Conservation (phyloP, 2,113 vertebrate genomes). For the Uria aalge region DNA sequence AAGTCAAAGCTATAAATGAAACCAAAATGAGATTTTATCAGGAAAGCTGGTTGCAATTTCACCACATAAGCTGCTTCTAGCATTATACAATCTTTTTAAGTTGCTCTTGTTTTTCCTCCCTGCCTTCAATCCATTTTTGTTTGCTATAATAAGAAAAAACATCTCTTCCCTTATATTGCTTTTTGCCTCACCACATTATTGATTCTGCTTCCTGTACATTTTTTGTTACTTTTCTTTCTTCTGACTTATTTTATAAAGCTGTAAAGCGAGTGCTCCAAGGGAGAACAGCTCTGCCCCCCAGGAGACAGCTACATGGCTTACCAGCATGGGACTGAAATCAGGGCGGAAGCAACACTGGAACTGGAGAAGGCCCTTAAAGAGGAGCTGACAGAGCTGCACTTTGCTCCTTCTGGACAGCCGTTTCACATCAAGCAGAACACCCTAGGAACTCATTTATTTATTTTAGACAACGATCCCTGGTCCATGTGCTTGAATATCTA, state of each 20-base stretch:
- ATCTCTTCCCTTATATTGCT: neutral
- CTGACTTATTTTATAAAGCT: neutral
- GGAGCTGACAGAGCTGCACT: neutral
- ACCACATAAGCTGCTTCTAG: neutral
- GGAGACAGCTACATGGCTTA: neutral
- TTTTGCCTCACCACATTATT: constrained; percentile 3
- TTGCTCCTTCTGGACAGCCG: neutral
- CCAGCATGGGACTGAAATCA: neutral
- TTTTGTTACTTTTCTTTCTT: neutral
- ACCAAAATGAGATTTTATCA: neutral
- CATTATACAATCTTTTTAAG: neutral
- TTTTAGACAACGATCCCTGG: neutral
- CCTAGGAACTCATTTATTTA: neutral
- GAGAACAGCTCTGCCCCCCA: neutral
- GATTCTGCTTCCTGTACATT: neutral
- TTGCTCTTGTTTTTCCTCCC: neutral
- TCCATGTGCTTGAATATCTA: neutral
- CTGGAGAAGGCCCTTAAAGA: neutral
- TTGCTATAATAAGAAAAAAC: neutral
- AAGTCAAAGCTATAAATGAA: constrained; percentile 15
- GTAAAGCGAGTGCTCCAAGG: neutral
- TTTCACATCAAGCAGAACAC: neutral
- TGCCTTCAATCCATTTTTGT: neutral
- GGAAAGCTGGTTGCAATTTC: neutral
- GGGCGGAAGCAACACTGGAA: neutral